phyloP scores from a whole-genome alignment of 2,797 vertebrate species.

The Periophthalmus magnuspinnatus region DNA sequence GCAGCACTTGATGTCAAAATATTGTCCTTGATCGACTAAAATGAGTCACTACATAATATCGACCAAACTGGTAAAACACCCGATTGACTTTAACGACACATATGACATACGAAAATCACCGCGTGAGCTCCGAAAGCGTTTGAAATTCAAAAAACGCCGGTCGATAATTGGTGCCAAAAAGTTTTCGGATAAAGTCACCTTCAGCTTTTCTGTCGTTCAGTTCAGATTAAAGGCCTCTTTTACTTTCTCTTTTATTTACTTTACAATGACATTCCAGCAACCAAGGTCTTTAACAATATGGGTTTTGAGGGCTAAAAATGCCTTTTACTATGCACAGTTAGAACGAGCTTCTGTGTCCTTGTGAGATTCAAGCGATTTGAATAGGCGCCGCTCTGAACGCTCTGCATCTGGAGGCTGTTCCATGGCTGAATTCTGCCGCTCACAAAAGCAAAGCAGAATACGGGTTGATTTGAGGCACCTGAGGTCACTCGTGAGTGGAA shows the following conservation, averaged over 20 bases:
- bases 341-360: conserved; percentile 39
- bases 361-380: conserved; percentile 26
- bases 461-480: conserved; percentile 24
- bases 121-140: neutral
- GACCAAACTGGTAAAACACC: neutral
- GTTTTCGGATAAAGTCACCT: conserved; percentile 6
- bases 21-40: neutral
- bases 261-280: conserved; percentile 11
- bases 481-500: conserved; percentile 15
- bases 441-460: conserved; percentile 27
- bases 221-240: conserved; percentile 1
- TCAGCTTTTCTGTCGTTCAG: neutral
- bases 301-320: conserved; percentile 14
- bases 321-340: conserved; percentile 17
- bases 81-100: neutral
- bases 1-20: neutral
- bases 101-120: neutral
- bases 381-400: conserved; percentile 9
- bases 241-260: conserved; percentile 21
- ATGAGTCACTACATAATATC: neutral
- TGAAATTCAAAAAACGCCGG: neutral
- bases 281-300: conserved; percentile 15
- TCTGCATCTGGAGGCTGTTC: conserved; percentile 29
- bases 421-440: conserved; percentile 17
- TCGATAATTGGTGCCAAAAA: conserved; percentile 1